phyloP scores from a whole-genome alignment of 2,797 vertebrate genomes.

The Tragelaphus oryx region DNA sequence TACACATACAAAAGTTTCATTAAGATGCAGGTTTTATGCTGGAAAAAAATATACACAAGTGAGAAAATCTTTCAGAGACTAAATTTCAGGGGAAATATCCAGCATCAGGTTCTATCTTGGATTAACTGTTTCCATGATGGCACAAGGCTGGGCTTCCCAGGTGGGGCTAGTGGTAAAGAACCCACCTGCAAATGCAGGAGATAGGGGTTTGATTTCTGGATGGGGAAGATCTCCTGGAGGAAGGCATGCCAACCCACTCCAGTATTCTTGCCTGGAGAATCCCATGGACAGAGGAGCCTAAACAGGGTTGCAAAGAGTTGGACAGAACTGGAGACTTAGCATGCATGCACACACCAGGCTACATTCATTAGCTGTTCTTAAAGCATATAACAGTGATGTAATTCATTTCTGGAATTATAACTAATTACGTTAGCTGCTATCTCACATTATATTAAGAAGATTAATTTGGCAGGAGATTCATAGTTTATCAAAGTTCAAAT shows the following conservation, averaged over 20 bases:
- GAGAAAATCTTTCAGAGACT: background rate
- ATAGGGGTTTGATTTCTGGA: background rate
- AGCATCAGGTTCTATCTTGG: background rate
- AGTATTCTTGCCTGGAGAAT: background rate
- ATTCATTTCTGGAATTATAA: background rate
- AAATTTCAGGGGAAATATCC: background rate
- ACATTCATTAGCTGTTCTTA: background rate
- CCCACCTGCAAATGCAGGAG: background rate
- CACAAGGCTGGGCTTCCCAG: background rate
- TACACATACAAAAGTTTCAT: background rate
- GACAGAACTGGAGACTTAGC: background rate
- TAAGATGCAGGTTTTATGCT: background rate
- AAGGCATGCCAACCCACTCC: background rate
- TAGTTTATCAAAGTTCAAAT: constrained; percentile 2
- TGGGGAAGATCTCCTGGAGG: background rate
- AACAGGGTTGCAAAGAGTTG: background rate
- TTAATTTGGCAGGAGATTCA: background rate
- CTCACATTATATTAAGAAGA: background rate
- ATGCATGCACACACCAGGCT: background rate
- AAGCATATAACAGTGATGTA: background rate
- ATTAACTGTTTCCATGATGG: background rate
- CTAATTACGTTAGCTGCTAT: background rate
- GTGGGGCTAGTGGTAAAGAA: background rate
- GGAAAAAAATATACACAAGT: background rate
- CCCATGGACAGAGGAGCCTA: background rate